Conservation (phyloP, 2,888 invertebrate species). For the Conistra vaccinii region DNA sequence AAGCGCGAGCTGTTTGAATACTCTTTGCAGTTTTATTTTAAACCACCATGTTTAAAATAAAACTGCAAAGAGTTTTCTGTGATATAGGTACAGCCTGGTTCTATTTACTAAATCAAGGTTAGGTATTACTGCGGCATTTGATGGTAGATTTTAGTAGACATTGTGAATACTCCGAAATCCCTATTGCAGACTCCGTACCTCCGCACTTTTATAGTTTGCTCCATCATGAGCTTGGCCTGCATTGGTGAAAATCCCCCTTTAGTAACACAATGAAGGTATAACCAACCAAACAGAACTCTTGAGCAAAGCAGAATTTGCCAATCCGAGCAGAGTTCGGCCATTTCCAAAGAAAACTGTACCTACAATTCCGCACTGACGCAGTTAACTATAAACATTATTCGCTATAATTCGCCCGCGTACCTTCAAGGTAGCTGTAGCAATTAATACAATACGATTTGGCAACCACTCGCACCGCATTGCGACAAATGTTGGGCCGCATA, state of each 20-base stretch:
- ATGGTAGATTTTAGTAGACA: background rate
- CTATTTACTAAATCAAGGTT: background rate
- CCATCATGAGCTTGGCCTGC: background rate
- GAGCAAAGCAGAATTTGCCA: background rate
- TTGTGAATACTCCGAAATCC: background rate
- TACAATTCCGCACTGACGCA: slow-evolving; percentile 20
- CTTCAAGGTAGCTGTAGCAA: slow-evolving; percentile 59
- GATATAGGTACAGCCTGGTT: background rate
- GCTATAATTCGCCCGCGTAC: slow-evolving; percentile 44
- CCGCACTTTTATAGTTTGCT: background rate
- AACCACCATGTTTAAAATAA: no score
- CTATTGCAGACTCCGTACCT: background rate
- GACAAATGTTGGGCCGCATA: slow-evolving; percentile 53
- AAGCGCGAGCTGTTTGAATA: slow-evolving; percentile 15
- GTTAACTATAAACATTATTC: slow-evolving; percentile 47
- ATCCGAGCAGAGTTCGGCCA: background rate
- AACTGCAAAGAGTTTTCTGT: no score
- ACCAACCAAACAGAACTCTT: background rate
- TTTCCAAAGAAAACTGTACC: slow-evolving; percentile 7
- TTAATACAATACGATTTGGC: slow-evolving; percentile 66
- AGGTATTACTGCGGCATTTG: background rate
- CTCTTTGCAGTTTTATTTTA: slow-evolving; percentile 22
- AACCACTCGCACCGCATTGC: slow-evolving; percentile 58
- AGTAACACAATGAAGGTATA: background rate
- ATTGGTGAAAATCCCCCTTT: background rate